Evolutionary conservation across 23 tunicate species (phyloP).

Genomic region (Diplosoma virens): DNA sequence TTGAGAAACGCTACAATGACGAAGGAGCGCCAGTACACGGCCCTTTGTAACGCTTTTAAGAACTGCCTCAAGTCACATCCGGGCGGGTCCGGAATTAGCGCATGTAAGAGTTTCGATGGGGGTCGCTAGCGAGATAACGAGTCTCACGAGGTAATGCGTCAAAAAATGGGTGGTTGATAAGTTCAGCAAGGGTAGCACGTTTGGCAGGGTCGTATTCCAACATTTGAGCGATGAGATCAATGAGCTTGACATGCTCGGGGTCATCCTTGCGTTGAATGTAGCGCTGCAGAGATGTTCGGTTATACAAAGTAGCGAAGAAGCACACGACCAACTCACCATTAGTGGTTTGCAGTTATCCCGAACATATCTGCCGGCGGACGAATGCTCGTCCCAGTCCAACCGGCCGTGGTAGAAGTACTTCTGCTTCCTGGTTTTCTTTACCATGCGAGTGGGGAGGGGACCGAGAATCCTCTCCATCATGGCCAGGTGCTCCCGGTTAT

Average conservation of each 20-base stretch:
- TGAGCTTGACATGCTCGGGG: constrained; percentile 83
- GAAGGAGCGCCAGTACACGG: no score
- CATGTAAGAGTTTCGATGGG: neutral
- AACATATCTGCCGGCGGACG: constrained; percentile 97
- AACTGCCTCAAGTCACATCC: no score
- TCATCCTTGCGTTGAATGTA: constrained; percentile 92
- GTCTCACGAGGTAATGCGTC: constrained; percentile 67
- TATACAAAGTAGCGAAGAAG: neutral
- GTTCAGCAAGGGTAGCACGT: constrained; percentile 90
- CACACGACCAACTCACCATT: constrained; percentile 48
- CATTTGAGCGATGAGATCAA: constrained; percentile 97
- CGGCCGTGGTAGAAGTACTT: constrained; percentile 86
- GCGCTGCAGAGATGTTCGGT: constrained; percentile 33
- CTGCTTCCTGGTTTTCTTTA: constrained; percentile 72
- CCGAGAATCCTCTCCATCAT: constrained; percentile 99
- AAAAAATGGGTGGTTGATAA: constrained; percentile 93
- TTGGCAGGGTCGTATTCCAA: constrained; percentile 96
- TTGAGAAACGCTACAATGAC: no score
- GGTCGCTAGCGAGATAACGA: constrained; percentile 36
- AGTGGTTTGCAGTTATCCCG: constrained; percentile 99
- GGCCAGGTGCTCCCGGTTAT: constrained; percentile 96
- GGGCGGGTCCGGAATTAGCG: no score
- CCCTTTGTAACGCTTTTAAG: no score
- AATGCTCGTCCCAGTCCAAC: constrained; percentile 93
- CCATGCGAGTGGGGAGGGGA: constrained; percentile 82